Evolutionary conservation across 2,113 vertebrate genomes (phyloP).

Genomic region (Urocynchramus pylzowi): DNA sequence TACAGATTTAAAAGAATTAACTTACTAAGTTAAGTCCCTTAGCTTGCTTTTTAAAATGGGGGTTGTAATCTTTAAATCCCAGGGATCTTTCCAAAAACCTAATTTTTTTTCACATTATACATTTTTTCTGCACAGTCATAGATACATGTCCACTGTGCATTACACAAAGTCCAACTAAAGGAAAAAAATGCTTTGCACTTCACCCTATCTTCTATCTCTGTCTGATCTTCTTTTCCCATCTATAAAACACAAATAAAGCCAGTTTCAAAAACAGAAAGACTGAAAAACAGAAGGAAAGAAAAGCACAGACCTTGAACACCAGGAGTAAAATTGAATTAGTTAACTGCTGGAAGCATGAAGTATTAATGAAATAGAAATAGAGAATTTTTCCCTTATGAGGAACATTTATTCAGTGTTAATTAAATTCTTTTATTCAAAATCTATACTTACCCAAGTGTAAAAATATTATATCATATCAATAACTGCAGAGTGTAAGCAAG

Average conservation of each 20-base stretch:
- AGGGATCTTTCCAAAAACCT: not conserved
- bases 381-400: conserved; percentile 7
- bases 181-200: not conserved
- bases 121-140: not conserved
- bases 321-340: conserved; percentile 46
- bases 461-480: conserved; percentile 43
- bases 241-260: not conserved
- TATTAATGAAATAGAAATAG: conserved; percentile 44
- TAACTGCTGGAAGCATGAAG: conserved; percentile 44
- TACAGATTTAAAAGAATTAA: not conserved
- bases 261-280: not conserved
- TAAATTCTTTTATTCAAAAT: conserved; percentile 61
- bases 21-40: too few species aligned
- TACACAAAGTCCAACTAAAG: not conserved
- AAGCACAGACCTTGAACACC: conserved; percentile 10
- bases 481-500: conserved; percentile 16
- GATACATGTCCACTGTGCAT: not conserved
- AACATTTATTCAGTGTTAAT: conserved; percentile 55
- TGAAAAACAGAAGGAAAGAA: not conserved
- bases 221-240: not conserved
- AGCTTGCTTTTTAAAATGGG: not conserved
- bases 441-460: conserved; percentile 41
- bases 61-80: not conserved
- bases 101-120: not conserved
- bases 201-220: not conserved